Evolutionary conservation across 1,140 invertebrate species (phyloP).

Genomic region (Drosophila watanabei): DNA sequence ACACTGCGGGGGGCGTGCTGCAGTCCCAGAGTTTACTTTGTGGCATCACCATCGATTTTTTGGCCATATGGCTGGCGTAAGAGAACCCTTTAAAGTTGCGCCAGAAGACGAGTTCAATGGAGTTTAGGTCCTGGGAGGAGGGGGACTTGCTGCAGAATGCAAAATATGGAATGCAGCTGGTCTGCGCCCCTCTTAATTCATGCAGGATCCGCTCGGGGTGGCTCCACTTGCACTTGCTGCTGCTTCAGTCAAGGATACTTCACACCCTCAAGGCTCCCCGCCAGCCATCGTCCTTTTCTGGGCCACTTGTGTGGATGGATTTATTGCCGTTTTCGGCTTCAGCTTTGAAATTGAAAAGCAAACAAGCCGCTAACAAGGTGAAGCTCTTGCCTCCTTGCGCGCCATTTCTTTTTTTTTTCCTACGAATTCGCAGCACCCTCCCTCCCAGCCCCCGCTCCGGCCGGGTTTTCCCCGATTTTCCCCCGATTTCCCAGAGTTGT

Average conservation of each 20-base stretch:
- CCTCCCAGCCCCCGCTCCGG: too few species aligned
- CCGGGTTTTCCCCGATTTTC: constrained; percentile 12
- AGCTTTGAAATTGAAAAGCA: constrained; percentile 81
- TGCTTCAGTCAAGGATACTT: constrained; percentile 68
- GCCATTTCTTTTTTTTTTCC: constrained; percentile 53
- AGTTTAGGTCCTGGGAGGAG: background rate
- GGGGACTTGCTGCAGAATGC: constrained; percentile 12
- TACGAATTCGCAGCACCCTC: background rate
- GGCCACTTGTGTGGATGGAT: constrained; percentile 65
- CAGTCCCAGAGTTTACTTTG: constrained; percentile 32
- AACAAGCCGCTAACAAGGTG: constrained; percentile 83
- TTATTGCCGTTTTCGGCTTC: constrained; percentile 82
- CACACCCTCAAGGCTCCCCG: constrained; percentile 28
- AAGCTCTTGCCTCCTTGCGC: constrained; percentile 58
- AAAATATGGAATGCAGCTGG: constrained; percentile 35
- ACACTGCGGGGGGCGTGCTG: constrained; percentile 11
- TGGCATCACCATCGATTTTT: constrained; percentile 42
- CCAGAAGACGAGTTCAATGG: constrained; percentile 13
- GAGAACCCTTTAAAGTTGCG: constrained; percentile 19
- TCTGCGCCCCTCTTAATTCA: constrained; percentile 64
- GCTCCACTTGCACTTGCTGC: constrained; percentile 50
- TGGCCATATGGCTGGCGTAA: constrained; percentile 9
- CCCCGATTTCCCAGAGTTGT: constrained; percentile 15
- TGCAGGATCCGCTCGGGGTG: constrained; percentile 36
- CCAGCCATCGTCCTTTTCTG: constrained; percentile 13